Conservation (phyloP, 2,113 vertebrate genomes). For the Zootoca vivipara region DNA sequence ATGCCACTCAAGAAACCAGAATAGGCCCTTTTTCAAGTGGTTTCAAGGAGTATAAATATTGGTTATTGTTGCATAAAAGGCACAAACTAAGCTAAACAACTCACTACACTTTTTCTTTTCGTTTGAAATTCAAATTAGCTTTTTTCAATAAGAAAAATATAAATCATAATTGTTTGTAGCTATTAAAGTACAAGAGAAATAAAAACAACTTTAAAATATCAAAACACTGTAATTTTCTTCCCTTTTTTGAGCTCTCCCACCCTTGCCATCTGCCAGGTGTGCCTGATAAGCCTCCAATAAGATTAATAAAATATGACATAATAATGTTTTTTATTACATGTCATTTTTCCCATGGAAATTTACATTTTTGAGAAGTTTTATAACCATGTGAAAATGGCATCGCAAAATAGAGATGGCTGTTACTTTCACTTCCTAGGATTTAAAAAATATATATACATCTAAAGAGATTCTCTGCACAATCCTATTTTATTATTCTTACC, state of each 20-base stretch:
- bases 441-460: no score
- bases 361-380: not conserved
- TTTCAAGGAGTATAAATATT: not conserved
- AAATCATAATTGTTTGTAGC: not conserved
- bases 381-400: not conserved
- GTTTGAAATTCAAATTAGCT: conserved; percentile 38
- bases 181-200: conserved; percentile 3
- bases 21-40: not conserved
- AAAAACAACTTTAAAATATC: not conserved
- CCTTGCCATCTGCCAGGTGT: conserved; percentile 14
- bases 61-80: not conserved
- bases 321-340: not conserved
- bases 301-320: not conserved
- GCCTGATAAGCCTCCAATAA: not conserved
- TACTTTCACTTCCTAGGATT: not conserved
- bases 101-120: not conserved
- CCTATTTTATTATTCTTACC: no score
- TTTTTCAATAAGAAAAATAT: not conserved
- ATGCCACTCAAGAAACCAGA: not conserved
- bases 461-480: no score
- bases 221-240: conserved; percentile 42
- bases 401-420: not conserved
- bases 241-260: conserved; percentile 4
- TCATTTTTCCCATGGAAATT: not conserved
- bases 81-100: not conserved